Percentiles rank a stretch among this genome's conserved stretches.
Evolutionary conservation across 2,888 invertebrate species (phyloP).

Genomic region (Plagiodera versicolora): DNA sequence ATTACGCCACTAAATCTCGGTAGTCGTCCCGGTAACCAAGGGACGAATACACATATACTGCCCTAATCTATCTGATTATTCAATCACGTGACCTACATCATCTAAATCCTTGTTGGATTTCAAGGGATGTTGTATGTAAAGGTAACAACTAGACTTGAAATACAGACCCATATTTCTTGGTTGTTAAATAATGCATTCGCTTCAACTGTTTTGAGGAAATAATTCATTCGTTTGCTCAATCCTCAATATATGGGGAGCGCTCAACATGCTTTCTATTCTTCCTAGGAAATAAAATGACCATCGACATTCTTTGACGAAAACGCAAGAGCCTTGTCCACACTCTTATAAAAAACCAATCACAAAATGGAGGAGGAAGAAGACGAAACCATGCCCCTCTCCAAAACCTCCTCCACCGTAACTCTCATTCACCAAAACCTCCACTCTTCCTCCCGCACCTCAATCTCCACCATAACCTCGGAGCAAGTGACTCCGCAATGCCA

Average conservation of each 20-base stretch:
- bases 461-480: slow-evolving; percentile 33
- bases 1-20: too few relatives aligned
- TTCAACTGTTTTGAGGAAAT: neutral
- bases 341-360: slow-evolving; percentile 11
- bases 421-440: slow-evolving; percentile 49
- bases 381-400: slow-evolving; percentile 46
- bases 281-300: slow-evolving; percentile 1
- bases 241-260: neutral
- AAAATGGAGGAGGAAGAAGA: slow-evolving; percentile 54
- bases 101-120: too few relatives aligned
- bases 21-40: too few relatives aligned
- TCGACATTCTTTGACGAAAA: slow-evolving; percentile 25
- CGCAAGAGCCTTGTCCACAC: neutral
- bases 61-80: too few relatives aligned
- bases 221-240: neutral
- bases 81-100: too few relatives aligned
- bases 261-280: neutral
- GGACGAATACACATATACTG: too few relatives aligned
- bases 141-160: too few relatives aligned
- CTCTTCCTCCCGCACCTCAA: slow-evolving; percentile 39
- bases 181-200: neutral
- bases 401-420: slow-evolving; percentile 50
- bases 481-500: slow-evolving; percentile 51
- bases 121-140: too few relatives aligned
- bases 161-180: too few relatives aligned